Evolutionary conservation across 2,113 vertebrate species (phyloP).

Genomic region (Oryzias woworae): DNA sequence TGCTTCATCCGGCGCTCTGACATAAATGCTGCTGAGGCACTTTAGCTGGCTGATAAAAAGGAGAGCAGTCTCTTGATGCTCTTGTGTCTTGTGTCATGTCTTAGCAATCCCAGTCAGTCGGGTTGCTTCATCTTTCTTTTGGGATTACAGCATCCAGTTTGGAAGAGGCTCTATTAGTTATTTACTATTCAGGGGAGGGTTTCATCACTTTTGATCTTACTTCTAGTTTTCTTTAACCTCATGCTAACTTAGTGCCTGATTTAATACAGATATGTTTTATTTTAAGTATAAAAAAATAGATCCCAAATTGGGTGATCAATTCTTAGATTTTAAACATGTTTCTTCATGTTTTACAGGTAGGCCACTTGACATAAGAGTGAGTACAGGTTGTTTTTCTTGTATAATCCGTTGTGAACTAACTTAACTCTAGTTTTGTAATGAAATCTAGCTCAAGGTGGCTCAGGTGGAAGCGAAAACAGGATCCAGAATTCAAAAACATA

Average conservation of each 20-base stretch:
- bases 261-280: constrained; percentile 2
- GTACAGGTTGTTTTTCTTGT: too few species aligned
- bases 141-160: neutral
- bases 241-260: constrained; percentile 28
- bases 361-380: too few species aligned
- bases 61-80: constrained; percentile 20
- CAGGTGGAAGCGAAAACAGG: too few species aligned
- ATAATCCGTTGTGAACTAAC: too few species aligned
- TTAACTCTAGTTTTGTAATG: too few species aligned
- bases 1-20: constrained; percentile 22
- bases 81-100: constrained; percentile 7
- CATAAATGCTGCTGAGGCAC: constrained; percentile 52
- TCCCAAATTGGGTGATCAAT: too few species aligned
- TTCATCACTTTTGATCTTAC: too few species aligned
- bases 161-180: neutral
- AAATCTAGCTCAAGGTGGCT: too few species aligned
- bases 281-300: too few species aligned
- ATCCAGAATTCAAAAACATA: too few species aligned
- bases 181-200: neutral
- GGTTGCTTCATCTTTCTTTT: constrained; percentile 6
- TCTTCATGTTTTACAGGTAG: too few species aligned
- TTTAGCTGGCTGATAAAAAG: constrained; percentile 16
- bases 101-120: neutral
- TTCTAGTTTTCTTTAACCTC: constrained; percentile 10
- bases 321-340: too few species aligned